These are phyloP conservation scores for Pangasius sanitwongsei DNA, from an alignment of 2,797 vertebrate species.

Conservation along the genomic window DNA sequence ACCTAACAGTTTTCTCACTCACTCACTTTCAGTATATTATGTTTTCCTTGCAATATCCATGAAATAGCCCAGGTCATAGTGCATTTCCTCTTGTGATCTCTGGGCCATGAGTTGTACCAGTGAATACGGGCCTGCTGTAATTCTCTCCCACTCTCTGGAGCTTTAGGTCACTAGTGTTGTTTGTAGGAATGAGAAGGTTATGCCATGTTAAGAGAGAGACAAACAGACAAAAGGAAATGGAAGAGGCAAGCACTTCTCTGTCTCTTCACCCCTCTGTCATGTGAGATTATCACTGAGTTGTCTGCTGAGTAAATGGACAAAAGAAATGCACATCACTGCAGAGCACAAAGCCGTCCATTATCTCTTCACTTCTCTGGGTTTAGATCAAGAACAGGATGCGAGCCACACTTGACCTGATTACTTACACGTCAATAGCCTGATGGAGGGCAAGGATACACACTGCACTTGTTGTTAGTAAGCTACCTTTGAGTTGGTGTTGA, in stretches of 20 bases:
- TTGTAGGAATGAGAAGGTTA: neutral
- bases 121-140: neutral
- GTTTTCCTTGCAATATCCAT: neutral
- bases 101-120: neutral
- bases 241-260: neutral
- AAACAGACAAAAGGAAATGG: neutral
- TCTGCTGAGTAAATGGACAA: conserved; percentile 30
- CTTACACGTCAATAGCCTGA: neutral
- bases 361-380: conserved; percentile 1
- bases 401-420: conserved; percentile 1
- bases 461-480: neutral
- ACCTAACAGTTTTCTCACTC: neutral
- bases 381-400: neutral
- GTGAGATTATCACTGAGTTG: conserved; percentile 14
- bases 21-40: neutral
- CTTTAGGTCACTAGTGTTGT: neutral
- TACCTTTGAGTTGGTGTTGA: neutral
- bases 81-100: neutral
- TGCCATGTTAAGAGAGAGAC: neutral
- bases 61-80: neutral
- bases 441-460: neutral
- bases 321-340: neutral
- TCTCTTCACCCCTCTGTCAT: conserved; percentile 22
- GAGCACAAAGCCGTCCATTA: neutral
- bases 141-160: neutral